Base-by-base conservation (phyloP, 2,113 vertebrate species). In the Cyphotilapia sp. region DNA sequence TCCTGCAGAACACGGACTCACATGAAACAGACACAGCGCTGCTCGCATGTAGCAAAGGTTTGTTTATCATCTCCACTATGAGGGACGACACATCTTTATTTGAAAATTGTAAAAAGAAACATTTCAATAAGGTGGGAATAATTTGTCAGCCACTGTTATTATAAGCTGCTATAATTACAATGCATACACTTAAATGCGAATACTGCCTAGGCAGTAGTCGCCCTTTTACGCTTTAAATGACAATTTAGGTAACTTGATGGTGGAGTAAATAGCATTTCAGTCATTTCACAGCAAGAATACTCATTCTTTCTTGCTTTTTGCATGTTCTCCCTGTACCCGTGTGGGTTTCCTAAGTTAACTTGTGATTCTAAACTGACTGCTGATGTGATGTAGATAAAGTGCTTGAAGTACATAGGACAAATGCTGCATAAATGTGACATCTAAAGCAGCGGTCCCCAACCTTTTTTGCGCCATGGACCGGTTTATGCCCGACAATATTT, bases 81-180 rank as follows among this genome's bases (percentile, higher is more conserved):
- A 61, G 3, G 17, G 24, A 81, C 3, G 66, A 84, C 59, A 29
- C 14, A 8, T 40, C 16, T 0, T 78, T 22, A 63, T 56, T 69
- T 33, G 14, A 10, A 59, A 10, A 33, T 1, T 42, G 31, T 35
- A 54, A 83, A 89, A 83, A 85, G 22, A 87, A 51, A 51, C 16
- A 0, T n/a, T 66, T n/a, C 19, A 66, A 38, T 38, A 66, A 66
- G 10, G 61, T 66, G 31, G 19, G 19, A 66, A 66, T 66, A 13
- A 66, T 38, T 66, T 66, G 61, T 66, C 33, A 66, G 33, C 11
- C 33, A 66, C 33, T 66, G 61, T 38, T 0, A n/a, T 38, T 66
- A 66, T 22, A 66, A 66, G 19, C 10, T 38, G 61, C 61, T 8
- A 38, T 22, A 66, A 38, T 66, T n/a, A 66, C 61, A 66, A n/a